Conservation (phyloP, 2,797 vertebrate genomes). For the Rhabdomys pumilio region DNA sequence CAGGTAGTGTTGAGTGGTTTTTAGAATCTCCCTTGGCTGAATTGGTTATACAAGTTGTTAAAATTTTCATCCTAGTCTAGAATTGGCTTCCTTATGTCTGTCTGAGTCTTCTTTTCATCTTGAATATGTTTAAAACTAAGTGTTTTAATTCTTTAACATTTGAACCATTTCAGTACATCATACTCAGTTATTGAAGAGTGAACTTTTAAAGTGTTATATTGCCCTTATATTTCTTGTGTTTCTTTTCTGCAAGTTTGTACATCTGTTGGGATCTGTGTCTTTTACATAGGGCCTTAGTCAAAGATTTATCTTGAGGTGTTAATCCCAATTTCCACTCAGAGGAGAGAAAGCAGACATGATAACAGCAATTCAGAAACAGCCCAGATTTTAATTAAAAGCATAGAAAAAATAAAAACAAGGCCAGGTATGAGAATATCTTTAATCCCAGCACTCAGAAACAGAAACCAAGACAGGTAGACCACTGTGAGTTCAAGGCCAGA, state of each 20-base stretch:
- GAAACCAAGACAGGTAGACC: background rate
- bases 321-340: background rate
- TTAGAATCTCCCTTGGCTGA: background rate
- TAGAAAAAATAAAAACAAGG: background rate
- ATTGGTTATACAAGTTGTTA: background rate
- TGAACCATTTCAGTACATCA: background rate
- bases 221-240: background rate
- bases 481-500: background rate
- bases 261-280: background rate
- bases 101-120: background rate
- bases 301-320: background rate
- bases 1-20: too few relatives aligned
- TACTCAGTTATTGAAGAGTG: background rate
- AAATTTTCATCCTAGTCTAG: background rate
- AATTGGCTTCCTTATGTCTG: background rate
- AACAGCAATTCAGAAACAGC: background rate
- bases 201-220: background rate
- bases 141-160: background rate
- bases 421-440: background rate
- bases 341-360: background rate
- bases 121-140: background rate
- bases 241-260: background rate
- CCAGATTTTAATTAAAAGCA: background rate
- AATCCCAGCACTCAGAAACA: background rate
- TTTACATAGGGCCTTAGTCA: background rate